A percentile compares a stretch with the other conserved stretches of the same genome.
These are phyloP conservation scores for Hydractinia echinata DNA, from an alignment of 30 jellyfish, hydroid and myxozoan species.

Conservation along the genomic window DNA sequence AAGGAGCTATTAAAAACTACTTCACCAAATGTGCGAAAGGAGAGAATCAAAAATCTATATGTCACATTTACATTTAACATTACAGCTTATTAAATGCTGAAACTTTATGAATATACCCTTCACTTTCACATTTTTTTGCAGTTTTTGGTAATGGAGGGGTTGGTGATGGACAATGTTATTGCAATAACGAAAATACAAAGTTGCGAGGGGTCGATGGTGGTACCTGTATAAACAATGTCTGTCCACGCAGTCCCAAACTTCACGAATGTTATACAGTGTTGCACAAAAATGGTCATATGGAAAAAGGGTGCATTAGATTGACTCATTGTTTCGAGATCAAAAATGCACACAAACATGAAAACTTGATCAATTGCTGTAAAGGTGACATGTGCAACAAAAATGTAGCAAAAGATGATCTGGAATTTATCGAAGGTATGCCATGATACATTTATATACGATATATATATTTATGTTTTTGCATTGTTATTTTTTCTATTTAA, in stretches of 20 bases:
- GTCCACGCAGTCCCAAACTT: not conserved
- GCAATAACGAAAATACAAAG: conserved; percentile 1
- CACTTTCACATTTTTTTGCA: no score
- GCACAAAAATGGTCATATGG: not conserved
- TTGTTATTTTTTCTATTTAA: not conserved
- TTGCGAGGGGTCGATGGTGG: not conserved
- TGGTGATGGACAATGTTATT: not conserved
- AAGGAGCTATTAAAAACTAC: no score
- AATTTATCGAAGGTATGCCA: not conserved
- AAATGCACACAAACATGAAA: conserved; percentile 11
- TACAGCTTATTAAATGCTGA: no score
- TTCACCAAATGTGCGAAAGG: no score
- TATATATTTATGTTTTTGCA: not conserved
- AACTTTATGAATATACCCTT: no score
- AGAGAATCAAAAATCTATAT: no score
- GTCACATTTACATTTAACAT: no score
- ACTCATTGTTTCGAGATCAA: not conserved
- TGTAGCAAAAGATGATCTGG: conserved; percentile 3
- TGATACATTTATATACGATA: not conserved
- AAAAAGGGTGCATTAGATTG: conserved; percentile 14
- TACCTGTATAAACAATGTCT: not conserved
- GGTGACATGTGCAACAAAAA: conserved; percentile 18
- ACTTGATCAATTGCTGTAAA: conserved; percentile 12
- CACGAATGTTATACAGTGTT: conserved; percentile 1
- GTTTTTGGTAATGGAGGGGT: not conserved